These are phyloP conservation scores for Lissonota sp. DNA, from an alignment of 2,888 invertebrate species.

Conservation along the genomic window DNA sequence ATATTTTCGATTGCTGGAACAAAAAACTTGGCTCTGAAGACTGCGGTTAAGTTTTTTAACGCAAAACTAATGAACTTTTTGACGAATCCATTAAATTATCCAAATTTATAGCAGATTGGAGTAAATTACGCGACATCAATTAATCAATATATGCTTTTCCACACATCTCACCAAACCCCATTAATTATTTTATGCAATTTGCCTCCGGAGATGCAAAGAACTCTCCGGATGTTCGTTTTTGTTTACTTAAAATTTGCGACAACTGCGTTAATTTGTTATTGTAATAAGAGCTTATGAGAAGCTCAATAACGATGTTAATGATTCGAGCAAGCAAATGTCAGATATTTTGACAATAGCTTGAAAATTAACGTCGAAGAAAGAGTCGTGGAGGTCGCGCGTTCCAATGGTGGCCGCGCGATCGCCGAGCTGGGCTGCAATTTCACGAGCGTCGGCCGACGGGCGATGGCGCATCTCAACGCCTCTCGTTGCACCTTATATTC, in stretches of 20 bases:
- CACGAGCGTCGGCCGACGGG: constrained; percentile 81
- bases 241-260: background rate
- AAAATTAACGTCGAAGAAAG: background rate
- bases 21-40: too few species aligned
- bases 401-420: constrained; percentile 64
- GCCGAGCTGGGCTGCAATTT: constrained; percentile 35
- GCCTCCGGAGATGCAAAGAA: too few species aligned
- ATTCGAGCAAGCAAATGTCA: background rate
- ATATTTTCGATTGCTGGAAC: too few species aligned
- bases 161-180: too few species aligned
- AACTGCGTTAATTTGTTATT: background rate
- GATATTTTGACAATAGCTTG: constrained; percentile 23
- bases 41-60: too few species aligned
- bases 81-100: too few species aligned
- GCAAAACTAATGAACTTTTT: too few species aligned
- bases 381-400: constrained; percentile 54
- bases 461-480: constrained; percentile 72
- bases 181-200: too few species aligned
- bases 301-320: constrained; percentile 6
- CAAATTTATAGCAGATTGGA: too few species aligned
- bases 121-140: too few species aligned
- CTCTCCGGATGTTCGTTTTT: background rate
- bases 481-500: constrained; percentile 69
- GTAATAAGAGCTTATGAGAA: background rate
- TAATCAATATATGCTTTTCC: too few species aligned